Conservation (phyloP, 2,888 invertebrate species). For the Hirudinaria manillensis region DNA sequence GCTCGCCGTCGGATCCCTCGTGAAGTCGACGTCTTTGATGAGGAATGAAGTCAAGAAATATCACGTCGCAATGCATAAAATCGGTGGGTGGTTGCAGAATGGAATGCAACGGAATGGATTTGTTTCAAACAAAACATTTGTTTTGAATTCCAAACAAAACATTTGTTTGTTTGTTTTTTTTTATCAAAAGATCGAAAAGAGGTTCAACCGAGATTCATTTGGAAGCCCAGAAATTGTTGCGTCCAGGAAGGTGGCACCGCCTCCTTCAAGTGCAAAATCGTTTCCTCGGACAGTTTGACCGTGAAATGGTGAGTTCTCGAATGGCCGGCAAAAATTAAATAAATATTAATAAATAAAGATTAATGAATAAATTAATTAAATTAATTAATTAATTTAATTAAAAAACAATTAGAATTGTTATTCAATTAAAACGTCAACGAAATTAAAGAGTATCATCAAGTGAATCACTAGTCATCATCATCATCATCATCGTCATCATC, state of each 20-base stretch:
- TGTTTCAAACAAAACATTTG: too few relatives aligned
- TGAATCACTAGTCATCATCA: neutral
- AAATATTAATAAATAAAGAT: too few relatives aligned
- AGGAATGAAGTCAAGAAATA: neutral
- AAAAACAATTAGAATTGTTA: too few relatives aligned
- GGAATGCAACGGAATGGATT: neutral
- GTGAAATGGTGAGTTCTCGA: constrained; percentile 8
- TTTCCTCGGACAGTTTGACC: constrained; percentile 12
- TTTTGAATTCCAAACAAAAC: too few relatives aligned
- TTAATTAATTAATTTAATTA: too few relatives aligned
- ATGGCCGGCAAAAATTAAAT: too few relatives aligned
- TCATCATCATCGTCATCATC: neutral
- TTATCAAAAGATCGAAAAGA: constrained; percentile 16
- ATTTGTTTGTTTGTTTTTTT: neutral
- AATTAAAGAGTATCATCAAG: neutral
- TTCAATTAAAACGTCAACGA: too few relatives aligned
- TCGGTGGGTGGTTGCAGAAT: neutral
- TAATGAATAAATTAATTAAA: too few relatives aligned
- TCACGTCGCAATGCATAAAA: neutral
- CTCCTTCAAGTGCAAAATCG: constrained; percentile 22
- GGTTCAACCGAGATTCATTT: constrained; percentile 20
- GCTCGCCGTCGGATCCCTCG: neutral
- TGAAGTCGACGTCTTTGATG: neutral
- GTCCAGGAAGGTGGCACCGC: constrained; percentile 6
- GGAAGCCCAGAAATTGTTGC: constrained; percentile 9